Evolutionary conservation across 2,113 vertebrate genomes (phyloP).

Genomic region (Myotis yumanensis): DNA sequence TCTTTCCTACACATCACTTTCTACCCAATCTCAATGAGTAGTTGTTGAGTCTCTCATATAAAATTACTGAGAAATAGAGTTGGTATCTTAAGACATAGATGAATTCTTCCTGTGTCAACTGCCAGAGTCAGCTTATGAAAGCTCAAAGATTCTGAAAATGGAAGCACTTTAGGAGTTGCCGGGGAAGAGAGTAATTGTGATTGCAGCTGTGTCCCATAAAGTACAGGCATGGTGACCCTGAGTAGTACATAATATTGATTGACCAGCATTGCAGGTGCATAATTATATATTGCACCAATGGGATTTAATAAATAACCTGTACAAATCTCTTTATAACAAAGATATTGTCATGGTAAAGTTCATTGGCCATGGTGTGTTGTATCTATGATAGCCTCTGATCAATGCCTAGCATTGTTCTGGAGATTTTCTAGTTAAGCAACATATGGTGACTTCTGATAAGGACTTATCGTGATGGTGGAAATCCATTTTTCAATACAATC

Average conservation of each 20-base stretch:
- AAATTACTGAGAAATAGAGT: slow-evolving; percentile 9
- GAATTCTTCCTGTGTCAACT: neutral
- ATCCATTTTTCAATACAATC: slow-evolving; percentile 42
- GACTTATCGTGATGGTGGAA: neutral
- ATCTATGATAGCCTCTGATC: slow-evolving; percentile 40
- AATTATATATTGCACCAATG: slow-evolving; percentile 35
- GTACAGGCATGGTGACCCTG: neutral
- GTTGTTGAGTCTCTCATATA: neutral
- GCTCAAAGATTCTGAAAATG: neutral
- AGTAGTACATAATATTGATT: neutral
- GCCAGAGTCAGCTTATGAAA: neutral
- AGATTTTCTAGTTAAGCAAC: slow-evolving; percentile 52
- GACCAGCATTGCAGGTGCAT: neutral
- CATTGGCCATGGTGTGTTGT: slow-evolving; percentile 1
- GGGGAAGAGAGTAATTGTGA: neutral
- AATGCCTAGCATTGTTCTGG: slow-evolving; percentile 55
- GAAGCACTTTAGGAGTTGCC: neutral
- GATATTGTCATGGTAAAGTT: slow-evolving; percentile 56
- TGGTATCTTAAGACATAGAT: neutral
- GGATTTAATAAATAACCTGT: slow-evolving; percentile 58
- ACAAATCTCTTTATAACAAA: slow-evolving; percentile 43
- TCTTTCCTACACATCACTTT: neutral
- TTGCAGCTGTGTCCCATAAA: neutral
- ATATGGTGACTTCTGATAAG: slow-evolving; percentile 62
- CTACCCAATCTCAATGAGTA: neutral